Evolutionary conservation across 2,888 invertebrate genomes (phyloP).

Genomic region (Suillia variegata): DNA sequence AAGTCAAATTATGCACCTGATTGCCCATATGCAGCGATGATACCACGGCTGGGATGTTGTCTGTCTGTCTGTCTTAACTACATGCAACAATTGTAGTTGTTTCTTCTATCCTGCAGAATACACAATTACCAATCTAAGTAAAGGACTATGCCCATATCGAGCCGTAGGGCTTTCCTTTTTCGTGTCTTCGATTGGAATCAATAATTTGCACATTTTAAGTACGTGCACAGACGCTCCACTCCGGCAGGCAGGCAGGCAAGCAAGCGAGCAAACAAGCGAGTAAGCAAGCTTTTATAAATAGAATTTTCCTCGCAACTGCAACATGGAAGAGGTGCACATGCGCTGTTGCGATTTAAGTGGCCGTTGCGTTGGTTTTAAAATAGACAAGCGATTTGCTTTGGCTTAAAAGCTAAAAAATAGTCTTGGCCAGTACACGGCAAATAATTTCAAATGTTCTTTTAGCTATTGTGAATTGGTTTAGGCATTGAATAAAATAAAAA

Average conservation of each 20-base stretch:
- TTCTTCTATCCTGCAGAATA: conserved; percentile 1
- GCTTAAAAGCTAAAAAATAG: neutral
- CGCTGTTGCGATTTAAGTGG: conserved; percentile 6
- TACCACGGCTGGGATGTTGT: neutral
- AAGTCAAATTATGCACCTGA: conserved; percentile 22
- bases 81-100: neutral
- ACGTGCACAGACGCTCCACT: neutral
- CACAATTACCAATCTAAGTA: conserved; percentile 11
- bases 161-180: neutral
- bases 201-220: conserved; percentile 2
- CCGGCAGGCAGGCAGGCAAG: too few species aligned
- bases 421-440: neutral
- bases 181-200: conserved; percentile 4
- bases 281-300: conserved; percentile 22
- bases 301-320: neutral
- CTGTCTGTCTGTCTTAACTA: neutral
- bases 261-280: too few species aligned
- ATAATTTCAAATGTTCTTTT: neutral
- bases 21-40: conserved; percentile 15
- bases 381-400: neutral
- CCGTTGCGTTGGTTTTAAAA: neutral
- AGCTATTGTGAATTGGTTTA: neutral
- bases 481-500: neutral
- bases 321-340: neutral
- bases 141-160: neutral